These are phyloP conservation scores for Anolis carolinensis DNA, from an alignment of 2,113 vertebrate genomes.

Conservation along the genomic window DNA sequence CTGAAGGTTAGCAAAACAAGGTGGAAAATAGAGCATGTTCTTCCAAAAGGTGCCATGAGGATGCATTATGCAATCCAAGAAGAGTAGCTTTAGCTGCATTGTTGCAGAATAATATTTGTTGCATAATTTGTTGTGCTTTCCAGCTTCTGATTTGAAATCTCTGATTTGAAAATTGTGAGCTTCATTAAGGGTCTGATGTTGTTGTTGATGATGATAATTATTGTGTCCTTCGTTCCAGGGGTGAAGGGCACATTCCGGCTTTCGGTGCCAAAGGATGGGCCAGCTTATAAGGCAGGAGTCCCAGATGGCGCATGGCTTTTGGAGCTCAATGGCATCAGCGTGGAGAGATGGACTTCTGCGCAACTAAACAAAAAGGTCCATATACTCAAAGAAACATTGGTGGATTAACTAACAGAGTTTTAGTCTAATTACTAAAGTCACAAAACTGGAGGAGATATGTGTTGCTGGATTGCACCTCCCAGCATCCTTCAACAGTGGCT, in stretches of 20 bases:
- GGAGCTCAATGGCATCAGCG: conserved; percentile 85
- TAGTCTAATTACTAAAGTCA: no score
- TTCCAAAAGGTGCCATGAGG: no score
- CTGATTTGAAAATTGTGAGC: no score
- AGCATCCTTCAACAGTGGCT: not conserved
- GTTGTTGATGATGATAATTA: no score
- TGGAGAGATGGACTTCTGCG: conserved; percentile 69
- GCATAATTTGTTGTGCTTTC: not conserved
- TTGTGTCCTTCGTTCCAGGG: conserved; percentile 69
- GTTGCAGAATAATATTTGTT: not conserved
- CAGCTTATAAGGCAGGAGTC: conserved; percentile 86
- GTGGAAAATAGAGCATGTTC: not conserved
- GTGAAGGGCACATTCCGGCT: conserved; percentile 78
- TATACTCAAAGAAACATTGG: no score
- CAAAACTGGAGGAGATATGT: no score
- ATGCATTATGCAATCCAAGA: not conserved
- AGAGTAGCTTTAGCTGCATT: not conserved
- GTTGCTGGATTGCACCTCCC: not conserved
- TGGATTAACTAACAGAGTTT: not conserved
- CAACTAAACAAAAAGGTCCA: conserved; percentile 82
- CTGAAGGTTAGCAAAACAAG: conserved; percentile 48
- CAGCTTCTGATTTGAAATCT: not conserved
- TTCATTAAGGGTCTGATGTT: no score
- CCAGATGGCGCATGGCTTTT: conserved; percentile 82
- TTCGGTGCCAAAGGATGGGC: conserved; percentile 75